A percentile compares a stretch with the other conserved stretches of the same genome.
These are phyloP conservation scores for Lophura nycthemera DNA, from an alignment of 2,113 vertebrate species.

Conservation along the genomic window DNA sequence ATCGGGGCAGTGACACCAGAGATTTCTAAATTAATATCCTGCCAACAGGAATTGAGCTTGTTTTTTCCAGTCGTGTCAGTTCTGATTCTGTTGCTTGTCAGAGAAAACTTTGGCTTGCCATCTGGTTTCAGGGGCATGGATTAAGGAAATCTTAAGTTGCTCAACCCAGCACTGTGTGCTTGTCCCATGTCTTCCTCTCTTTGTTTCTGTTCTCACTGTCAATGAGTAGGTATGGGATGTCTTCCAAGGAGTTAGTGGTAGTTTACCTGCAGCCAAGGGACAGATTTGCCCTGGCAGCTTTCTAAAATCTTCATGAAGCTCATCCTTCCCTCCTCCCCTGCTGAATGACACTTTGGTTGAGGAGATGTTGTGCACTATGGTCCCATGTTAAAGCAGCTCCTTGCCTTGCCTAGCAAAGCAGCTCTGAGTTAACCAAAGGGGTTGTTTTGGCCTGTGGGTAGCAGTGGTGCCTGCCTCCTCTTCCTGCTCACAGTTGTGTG, in stretches of 20 bases:
- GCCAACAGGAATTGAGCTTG: constrained; percentile 54
- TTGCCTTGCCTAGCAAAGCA: background rate
- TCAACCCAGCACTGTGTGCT: background rate
- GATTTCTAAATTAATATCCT: constrained; percentile 57
- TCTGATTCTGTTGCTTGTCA: constrained; percentile 49
- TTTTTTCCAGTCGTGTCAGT: background rate
- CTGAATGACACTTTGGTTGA: background rate
- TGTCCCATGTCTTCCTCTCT: background rate
- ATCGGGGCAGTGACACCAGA: constrained; percentile 18
- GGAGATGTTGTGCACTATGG: background rate
- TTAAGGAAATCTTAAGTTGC: background rate
- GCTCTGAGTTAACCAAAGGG: background rate
- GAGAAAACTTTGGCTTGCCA: background rate
- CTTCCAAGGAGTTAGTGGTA: background rate
- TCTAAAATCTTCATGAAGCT: background rate
- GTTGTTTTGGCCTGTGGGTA: no score
- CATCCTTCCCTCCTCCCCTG: background rate
- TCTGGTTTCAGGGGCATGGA: background rate
- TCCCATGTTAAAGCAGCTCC: background rate
- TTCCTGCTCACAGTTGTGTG: no score
- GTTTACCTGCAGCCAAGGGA: background rate
- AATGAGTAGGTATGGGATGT: background rate
- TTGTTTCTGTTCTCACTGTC: background rate
- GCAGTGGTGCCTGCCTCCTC: no score
- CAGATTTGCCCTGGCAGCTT: background rate